Percentiles rank a stretch among this genome's conserved stretches.
Evolutionary conservation across 30 jellyfish, hydroid and myxozoan species (phyloP).

Genomic region (Cassiopea andromeda): DNA sequence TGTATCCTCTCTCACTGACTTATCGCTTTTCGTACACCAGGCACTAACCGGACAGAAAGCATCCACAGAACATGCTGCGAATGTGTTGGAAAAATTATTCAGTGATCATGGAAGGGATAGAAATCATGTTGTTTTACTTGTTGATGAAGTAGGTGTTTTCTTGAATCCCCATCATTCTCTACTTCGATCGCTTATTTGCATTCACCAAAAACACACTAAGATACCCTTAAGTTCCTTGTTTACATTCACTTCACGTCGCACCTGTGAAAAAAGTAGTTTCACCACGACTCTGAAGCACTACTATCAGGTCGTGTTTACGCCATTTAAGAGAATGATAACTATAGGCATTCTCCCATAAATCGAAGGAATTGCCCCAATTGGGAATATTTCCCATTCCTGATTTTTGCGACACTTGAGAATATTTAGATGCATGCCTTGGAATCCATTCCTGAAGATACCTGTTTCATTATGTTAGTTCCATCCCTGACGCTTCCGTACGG

Average conservation of each 20-base stretch:
- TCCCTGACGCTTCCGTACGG: too few species aligned
- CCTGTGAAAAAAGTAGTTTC: not conserved
- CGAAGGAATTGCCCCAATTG: too few species aligned
- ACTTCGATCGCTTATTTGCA: not conserved
- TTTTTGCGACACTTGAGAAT: too few species aligned
- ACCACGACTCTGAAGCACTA: not conserved
- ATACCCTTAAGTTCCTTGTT: not conserved
- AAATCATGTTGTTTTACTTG: slow-evolving; percentile 73
- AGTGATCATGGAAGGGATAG: slow-evolving; percentile 45
- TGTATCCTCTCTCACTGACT: too few species aligned
- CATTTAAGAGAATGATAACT: too few species aligned
- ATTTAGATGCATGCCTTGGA: too few species aligned
- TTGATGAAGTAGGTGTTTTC: slow-evolving; percentile 78
- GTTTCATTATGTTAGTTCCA: too few species aligned
- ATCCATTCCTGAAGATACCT: too few species aligned
- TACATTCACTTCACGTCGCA: not conserved
- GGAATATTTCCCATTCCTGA: too few species aligned
- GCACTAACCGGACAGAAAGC: slow-evolving; percentile 90
- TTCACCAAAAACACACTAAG: not conserved
- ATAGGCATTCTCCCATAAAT: too few species aligned
- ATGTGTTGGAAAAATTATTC: slow-evolving; percentile 74
- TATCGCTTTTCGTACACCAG: slow-evolving; percentile 19
- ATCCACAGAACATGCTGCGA: slow-evolving; percentile 95
- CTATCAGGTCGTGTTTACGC: too few species aligned
- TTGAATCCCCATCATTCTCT: not conserved